Base-by-base conservation (phyloP, 2,113 vertebrate species). In the Platichthys stellatus region DNA sequence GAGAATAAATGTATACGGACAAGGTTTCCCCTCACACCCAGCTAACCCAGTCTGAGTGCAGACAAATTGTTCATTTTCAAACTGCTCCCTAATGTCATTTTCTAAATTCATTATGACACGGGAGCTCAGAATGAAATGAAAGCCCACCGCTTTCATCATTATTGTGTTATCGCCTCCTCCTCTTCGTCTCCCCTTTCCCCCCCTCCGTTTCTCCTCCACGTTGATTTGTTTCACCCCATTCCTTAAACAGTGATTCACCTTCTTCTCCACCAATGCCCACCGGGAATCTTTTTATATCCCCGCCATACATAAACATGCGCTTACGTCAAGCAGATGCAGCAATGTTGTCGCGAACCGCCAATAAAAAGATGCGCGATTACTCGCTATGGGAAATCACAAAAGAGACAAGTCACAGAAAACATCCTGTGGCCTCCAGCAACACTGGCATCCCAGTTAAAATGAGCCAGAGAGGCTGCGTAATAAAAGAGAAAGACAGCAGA, bases 241-340 rank as follows among this genome's bases (percentile, higher is more conserved):
- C 78, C 77, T 79, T 78, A 78, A 88, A 88, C 81, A 75, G 89
- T 86, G 84, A 88, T 59, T 89, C 90, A 86, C 87, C 81, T 86
- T 60, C 67, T 83, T 38, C 59, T 8, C 47, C 17, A 17, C 47
- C 13, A 10, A 10, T 75, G 74, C 88, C 83, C 60, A 73, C 68
- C 38, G 65, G 65, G 31, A 38, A 58, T 82, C 76, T 83, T 88
- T 91, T 87, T 83, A 81, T 86, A 88, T 69, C 80, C 64, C 71
- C 38, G 72, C 17, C 63, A 70, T 83, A 77, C 87, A 86, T 88
- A 87, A 85, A 81, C 82, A 87, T 80, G 69, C 15, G 24, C 70
- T 35, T 57, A 13, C 72, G 69, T 85, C 80, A 85, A 86, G 78
- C 77, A 83, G 76, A 87, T 63, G 81, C 59, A 35, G 54, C 59